Evolutionary conservation across 2,888 invertebrate species (phyloP).

Genomic region (Emmelina monodactyla): DNA sequence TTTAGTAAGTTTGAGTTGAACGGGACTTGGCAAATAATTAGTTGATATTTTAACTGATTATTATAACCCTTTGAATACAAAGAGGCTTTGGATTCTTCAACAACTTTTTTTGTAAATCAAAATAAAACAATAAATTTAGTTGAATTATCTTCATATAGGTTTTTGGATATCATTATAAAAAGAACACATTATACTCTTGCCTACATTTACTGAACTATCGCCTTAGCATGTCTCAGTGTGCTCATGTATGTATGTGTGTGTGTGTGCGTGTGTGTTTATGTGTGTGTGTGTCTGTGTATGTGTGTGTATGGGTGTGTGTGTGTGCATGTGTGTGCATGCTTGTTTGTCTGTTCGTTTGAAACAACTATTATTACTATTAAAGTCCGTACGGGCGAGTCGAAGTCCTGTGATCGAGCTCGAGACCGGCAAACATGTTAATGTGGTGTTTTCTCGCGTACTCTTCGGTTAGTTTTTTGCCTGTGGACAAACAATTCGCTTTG

Average conservation of each 20-base stretch:
- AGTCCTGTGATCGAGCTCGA: slow-evolving; percentile 76
- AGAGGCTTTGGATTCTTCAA: too few species aligned
- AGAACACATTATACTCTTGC: not conserved
- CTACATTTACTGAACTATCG: not conserved
- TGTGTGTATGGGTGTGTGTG: not conserved
- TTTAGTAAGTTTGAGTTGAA: too few species aligned
- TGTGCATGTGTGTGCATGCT: too few species aligned
- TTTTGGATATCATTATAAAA: not conserved
- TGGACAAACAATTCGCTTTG: slow-evolving; percentile 36
- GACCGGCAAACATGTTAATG: slow-evolving; percentile 78
- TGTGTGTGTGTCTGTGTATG: not conserved
- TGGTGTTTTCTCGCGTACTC: slow-evolving; percentile 79
- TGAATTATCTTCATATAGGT: too few species aligned
- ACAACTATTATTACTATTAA: slow-evolving; percentile 70
- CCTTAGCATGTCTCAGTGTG: not conserved
- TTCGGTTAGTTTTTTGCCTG: slow-evolving; percentile 77
- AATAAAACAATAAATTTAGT: too few species aligned
- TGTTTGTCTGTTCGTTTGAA: too few species aligned
- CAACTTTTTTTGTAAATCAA: too few species aligned
- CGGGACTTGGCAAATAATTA: too few species aligned
- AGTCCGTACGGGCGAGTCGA: slow-evolving; percentile 83
- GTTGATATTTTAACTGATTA: too few species aligned
- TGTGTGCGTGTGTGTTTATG: too few species aligned
- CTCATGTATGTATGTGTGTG: not conserved
- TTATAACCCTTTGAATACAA: too few species aligned